phyloP scores from a whole-genome alignment of 2,797 vertebrate genomes.

The Danionella dracula region DNA sequence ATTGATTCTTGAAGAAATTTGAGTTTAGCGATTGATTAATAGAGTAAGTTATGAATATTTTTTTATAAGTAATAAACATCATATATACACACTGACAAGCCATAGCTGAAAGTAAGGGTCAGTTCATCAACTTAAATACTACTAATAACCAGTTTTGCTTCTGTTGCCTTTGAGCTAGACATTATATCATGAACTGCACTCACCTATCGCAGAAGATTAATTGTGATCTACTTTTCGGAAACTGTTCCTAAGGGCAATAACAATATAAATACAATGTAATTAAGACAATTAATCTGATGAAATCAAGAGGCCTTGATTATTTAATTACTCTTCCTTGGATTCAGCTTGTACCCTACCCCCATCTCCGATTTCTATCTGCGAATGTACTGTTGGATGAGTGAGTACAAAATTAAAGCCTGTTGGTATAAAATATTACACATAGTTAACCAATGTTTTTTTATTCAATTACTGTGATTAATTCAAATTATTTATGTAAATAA shows the following conservation, averaged over 20 bases:
- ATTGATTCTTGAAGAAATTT: too few relatives aligned
- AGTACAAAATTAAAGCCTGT: background rate
- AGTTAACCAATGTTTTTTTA: too few relatives aligned
- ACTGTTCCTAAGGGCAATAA: background rate
- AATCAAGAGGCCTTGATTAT: background rate
- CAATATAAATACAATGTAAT: background rate
- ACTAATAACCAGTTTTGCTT: background rate
- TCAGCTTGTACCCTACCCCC: background rate
- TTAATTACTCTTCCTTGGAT: background rate
- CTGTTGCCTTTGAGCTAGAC: background rate
- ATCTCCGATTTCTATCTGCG: background rate
- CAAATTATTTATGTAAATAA: too few relatives aligned
- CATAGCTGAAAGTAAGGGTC: background rate
- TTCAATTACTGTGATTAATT: too few relatives aligned
- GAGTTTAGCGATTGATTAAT: too few relatives aligned
- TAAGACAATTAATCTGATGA: background rate
- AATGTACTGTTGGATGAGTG: background rate
- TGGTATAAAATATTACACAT: background rate
- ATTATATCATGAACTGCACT: background rate
- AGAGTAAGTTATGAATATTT: too few relatives aligned
- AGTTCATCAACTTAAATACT: background rate
- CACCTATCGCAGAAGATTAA: background rate
- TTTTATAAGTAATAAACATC: background rate
- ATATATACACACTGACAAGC: background rate
- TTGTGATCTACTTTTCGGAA: background rate